Evolutionary conservation across 2,888 invertebrate species (phyloP).

Genomic region (Eilema griseolum): DNA sequence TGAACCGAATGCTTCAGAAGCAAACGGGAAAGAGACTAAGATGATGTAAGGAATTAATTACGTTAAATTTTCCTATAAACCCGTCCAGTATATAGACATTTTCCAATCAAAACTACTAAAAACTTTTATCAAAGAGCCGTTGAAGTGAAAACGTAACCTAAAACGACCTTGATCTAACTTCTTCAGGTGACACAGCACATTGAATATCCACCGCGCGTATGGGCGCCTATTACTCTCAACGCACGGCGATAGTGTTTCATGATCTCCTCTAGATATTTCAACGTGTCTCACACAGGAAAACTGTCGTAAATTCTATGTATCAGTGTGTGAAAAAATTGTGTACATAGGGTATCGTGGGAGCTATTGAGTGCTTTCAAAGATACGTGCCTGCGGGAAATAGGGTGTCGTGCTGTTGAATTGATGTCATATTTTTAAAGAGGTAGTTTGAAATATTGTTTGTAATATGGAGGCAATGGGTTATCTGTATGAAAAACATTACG

Average conservation of each 20-base stretch:
- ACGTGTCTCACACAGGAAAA: constrained; percentile 61
- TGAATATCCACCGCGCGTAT: constrained; percentile 59
- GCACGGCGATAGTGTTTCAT: constrained; percentile 45
- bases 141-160: constrained; percentile 34
- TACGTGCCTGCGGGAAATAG: constrained; percentile 53
- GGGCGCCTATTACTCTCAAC: constrained; percentile 57
- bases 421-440: constrained; percentile 40
- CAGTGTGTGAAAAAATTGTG: constrained; percentile 53
- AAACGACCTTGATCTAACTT: constrained; percentile 42
- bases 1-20: too few relatives aligned
- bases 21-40: too few relatives aligned
- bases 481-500: neutral
- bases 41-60: too few relatives aligned
- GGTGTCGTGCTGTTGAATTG: constrained; percentile 43
- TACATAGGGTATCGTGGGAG: constrained; percentile 44
- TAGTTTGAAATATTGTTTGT: constrained; percentile 43
- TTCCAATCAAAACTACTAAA: neutral
- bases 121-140: neutral
- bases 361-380: constrained; percentile 55
- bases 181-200: constrained; percentile 53
- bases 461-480: neutral
- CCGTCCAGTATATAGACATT: too few relatives aligned
- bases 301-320: constrained; percentile 64
- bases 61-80: too few relatives aligned
- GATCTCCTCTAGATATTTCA: constrained; percentile 57